Conservation (phyloP, 2,888 invertebrate species). For the Chloroclystis v-ata region DNA sequence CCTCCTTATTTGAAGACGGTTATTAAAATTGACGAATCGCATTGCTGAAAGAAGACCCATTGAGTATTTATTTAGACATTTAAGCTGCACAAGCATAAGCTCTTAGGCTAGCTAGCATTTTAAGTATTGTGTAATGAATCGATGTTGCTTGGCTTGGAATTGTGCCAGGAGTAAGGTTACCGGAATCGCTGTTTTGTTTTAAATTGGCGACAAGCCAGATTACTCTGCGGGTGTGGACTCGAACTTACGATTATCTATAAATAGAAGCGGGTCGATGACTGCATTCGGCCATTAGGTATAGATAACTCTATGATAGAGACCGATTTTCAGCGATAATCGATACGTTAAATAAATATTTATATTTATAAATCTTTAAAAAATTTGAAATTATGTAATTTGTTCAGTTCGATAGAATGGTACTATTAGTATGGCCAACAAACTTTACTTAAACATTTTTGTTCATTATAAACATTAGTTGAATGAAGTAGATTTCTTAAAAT, state of each 20-base stretch:
- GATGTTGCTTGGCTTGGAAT: slow-evolving; percentile 43
- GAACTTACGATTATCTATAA: slow-evolving; percentile 20
- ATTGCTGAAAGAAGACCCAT: no score
- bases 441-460: no score
- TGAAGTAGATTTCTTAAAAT: no score
- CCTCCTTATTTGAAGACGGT: no score
- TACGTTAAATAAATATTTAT: background rate
- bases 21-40: no score
- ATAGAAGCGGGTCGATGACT: slow-evolving; percentile 19
- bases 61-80: no score
- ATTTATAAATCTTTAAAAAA: no score
- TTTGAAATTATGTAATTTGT: no score
- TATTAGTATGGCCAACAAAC: no score
- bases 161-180: slow-evolving; percentile 42
- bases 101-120: slow-evolving; percentile 21
- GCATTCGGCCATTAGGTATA: background rate
- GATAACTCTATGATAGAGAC: background rate
- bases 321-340: background rate
- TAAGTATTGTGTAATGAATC: slow-evolving; percentile 33
- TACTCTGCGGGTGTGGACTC: slow-evolving; percentile 14
- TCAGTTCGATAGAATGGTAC: no score
- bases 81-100: no score
- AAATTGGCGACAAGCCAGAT: slow-evolving; percentile 40
- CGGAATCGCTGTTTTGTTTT: slow-evolving; percentile 35
- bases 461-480: no score